Base-by-base conservation (phyloP, 2,888 invertebrate genomes). In the Pseudococcus jackbeardsleyi region DNA sequence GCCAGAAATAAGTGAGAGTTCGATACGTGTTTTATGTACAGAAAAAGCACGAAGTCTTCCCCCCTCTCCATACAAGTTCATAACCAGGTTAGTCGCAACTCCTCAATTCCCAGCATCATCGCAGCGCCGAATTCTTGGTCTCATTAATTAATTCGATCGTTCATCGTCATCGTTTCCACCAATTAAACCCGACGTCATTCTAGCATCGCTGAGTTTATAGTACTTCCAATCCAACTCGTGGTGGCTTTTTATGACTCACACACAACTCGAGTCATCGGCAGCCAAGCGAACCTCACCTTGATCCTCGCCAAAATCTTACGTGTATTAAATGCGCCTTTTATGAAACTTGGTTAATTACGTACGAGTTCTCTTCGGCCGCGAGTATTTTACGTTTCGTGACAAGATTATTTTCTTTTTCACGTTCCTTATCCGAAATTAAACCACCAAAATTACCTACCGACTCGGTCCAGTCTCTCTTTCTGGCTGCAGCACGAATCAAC, bases 241-340 rank as follows among this genome's bases (percentile, higher is more conserved):
- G 7, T 22, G n/a, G n/a, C 12, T 64, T 64, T 59, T 64, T 64
- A 64, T 64, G 64, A 64, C 64, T 64, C 64, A 64, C 64, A 64
- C 64, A 64, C n/a, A 64, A 64, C 22, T 17, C 19, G 19, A 59
- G 6, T 59, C n/a, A 59, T 42, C 42, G 42, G 42, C 42, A 42
- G 42, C 59, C 4, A 0, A 2, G 59, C 6, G n/a, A 6, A 59
- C 42, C n/a, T 59, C 50, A 59, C 59, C 59, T 59, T 59, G 59
- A n/a, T 59, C n/a, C n/a, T n/a, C 59, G 59, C 59, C 19, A 59
- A n/a, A 15, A 59, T 59, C 59, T 59, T 9, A 5, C 42, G 7
- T 0, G 42, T 33, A 42, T 6, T 42, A 42, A 42, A 42, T 42
- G 42, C 9, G 22, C 22, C 22, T 22, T 19, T 9, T 11, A 64